Evolutionary conservation across 2,888 invertebrate genomes (phyloP), one percentile per base, ranked within the genome.

Genomic region (Drosophila imparisetae): DNA sequence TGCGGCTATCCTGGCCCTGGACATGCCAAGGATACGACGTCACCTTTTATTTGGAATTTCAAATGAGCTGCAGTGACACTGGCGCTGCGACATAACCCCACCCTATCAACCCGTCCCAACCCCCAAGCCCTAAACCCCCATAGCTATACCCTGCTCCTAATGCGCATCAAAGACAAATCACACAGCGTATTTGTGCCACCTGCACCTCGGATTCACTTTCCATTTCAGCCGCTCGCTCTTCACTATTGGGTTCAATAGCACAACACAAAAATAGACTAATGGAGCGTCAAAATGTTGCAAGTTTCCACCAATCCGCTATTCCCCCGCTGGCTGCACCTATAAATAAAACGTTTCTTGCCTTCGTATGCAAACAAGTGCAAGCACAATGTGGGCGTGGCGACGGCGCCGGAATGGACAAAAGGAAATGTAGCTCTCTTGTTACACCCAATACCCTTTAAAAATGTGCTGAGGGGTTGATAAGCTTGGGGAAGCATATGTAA

Each of bases 291-390:
- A 68, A 59, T 55, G 36, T 71, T 70, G 71, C 64, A 53, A 15
- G 29, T 52, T 8, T 30, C 48, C 36, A 13, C 4, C 18, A 13
- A 21, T 32, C 24, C 11, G 18, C 24, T 49, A 24, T 60, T 18
- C n/a, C 45, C 15, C 42, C 40, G 13, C 4, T 27, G 34, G 29
- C 55, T 49, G 40, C 24, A 59, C 71, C 81, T 86, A 81, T 81
- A 89, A 86, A 86, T 86, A 86, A 77, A 79, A 72, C 49, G 66
- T 50, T 40, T 60, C 62, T 75, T 75, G 66, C 69, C 78, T 81
- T 73, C 83, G 75, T 79, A 81, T 81, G 89, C 89, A 84, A 84
- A 86, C 81, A 86, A 83, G 83, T 89, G 89, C 86, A 89, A 36
- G 67, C 36, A 58, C 66, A 57, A 54, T 70, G 71, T 48, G 49